A percentile compares a stretch with the other conserved stretches of the same genome.
Evolutionary conservation across 1,140 invertebrate species (phyloP).

Genomic region (Oedothorax gibbosus): DNA sequence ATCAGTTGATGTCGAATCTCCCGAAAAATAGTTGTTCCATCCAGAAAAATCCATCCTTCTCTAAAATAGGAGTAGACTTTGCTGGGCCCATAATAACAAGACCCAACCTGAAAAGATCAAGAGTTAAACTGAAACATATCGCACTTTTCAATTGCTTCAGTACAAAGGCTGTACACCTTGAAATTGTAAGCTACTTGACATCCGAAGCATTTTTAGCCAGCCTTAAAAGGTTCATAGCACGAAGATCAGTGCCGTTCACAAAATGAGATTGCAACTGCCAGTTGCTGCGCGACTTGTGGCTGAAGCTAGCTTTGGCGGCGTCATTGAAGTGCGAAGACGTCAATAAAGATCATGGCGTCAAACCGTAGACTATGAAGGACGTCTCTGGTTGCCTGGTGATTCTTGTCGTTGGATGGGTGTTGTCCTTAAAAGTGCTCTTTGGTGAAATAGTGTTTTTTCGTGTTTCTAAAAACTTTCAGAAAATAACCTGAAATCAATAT

Average conservation of each 20-base stretch:
- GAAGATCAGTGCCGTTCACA: slow-evolving; percentile 62
- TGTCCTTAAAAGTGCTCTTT: too few species aligned
- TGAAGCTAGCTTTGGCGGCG: too few species aligned
- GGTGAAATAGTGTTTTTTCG: too few species aligned
- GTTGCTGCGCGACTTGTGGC: too few species aligned
- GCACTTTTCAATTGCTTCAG: slow-evolving; percentile 67
- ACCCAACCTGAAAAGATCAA: slow-evolving; percentile 61
- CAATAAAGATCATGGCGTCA: too few species aligned
- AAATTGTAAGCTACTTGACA: slow-evolving; percentile 66
- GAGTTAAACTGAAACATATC: slow-evolving; percentile 66
- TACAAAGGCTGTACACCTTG: slow-evolving; percentile 70
- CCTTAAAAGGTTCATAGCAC: slow-evolving; percentile 67
- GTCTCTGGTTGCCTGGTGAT: too few species aligned
- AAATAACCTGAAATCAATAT: too few species aligned
- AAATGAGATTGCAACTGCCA: slow-evolving; percentile 26
- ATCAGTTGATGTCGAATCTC: slow-evolving; percentile 21
- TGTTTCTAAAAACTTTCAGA: too few species aligned
- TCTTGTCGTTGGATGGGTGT: too few species aligned
- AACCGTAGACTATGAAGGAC: too few species aligned
- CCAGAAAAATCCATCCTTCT: slow-evolving; percentile 66
- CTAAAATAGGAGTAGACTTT: slow-evolving; percentile 67
- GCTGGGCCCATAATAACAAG: slow-evolving; percentile 68
- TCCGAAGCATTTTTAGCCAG: slow-evolving; percentile 68
- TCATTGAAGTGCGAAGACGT: too few species aligned
- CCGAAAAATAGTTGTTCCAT: slow-evolving; percentile 13